A percentile compares a stretch with the other conserved stretches of the same genome.
Evolutionary conservation across 2,113 vertebrate species (phyloP).

Genomic region (Candoia aspera): DNA sequence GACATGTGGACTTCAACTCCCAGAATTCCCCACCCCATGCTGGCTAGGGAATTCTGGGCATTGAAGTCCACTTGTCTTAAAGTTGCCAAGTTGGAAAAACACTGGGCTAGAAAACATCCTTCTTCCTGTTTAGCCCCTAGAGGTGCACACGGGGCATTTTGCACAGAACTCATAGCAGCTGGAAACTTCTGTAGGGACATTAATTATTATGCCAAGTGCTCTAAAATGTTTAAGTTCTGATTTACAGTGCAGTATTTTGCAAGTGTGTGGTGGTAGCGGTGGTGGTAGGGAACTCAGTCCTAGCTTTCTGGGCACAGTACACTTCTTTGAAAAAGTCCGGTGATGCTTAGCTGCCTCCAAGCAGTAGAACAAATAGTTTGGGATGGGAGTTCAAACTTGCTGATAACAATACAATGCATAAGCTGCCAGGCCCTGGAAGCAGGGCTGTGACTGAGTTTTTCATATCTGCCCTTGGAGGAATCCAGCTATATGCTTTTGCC

Average conservation of each 20-base stretch:
- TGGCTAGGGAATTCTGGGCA: too few relatives aligned
- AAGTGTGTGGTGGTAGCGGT: neutral
- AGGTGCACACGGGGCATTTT: neutral
- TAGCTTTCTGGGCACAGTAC: neutral
- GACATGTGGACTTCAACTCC: too few relatives aligned
- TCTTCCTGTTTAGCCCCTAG: neutral
- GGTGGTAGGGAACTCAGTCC: neutral
- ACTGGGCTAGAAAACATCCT: neutral
- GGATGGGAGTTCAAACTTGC: neutral
- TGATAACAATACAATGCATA: neutral
- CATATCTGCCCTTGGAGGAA: neutral
- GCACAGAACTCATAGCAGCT: neutral
- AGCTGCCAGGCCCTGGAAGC: neutral
- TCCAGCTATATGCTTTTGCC: neutral
- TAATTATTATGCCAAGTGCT: neutral
- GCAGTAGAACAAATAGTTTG: neutral
- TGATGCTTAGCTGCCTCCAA: neutral
- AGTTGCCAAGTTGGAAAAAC: neutral
- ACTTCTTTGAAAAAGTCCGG: neutral
- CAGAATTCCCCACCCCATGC: too few relatives aligned
- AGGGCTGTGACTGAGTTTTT: neutral
- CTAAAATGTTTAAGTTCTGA: slow-evolving; percentile 13
- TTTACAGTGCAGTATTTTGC: neutral
- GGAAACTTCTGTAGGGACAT: neutral
- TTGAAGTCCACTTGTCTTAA: too few relatives aligned